Percentiles rank a stretch among this genome's conserved stretches.
These are phyloP conservation scores for Spheniscus mendiculus DNA, from an alignment of 2,113 vertebrate species.

Conservation along the genomic window DNA sequence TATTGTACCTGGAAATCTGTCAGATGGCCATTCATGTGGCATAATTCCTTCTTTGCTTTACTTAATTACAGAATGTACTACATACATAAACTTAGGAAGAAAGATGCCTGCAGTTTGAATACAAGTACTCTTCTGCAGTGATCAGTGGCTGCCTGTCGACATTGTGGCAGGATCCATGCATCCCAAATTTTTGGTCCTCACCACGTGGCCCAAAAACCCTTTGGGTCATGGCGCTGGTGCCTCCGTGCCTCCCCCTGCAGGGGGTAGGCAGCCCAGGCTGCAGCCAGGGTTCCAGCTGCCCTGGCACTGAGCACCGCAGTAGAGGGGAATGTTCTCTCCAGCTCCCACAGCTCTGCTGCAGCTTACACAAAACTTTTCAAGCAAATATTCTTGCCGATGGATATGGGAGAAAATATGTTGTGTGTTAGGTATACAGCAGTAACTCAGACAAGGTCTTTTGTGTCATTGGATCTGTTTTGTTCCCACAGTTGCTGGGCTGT, in stretches of 20 bases:
- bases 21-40: neutral
- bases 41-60: neutral
- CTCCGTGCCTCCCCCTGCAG: neutral
- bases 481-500: neutral
- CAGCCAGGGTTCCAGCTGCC: accelerated
- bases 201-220: neutral
- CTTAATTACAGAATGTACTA: neutral
- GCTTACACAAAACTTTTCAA: neutral
- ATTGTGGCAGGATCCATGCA: accelerated
- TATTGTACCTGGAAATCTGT: neutral
- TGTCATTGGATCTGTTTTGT: neutral
- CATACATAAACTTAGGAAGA: neutral
- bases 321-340: neutral
- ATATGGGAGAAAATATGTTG: neutral
- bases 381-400: neutral
- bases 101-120: neutral
- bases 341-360: neutral
- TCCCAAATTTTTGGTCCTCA: neutral
- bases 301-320: accelerated
- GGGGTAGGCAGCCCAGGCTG: neutral
- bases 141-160: neutral
- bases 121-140: neutral
- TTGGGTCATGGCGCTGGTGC: neutral
- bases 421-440: neutral
- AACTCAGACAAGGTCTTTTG: neutral